Evolutionary conservation across 2,113 vertebrate genomes (phyloP).

Genomic region (Neomonachus schauinslandi): DNA sequence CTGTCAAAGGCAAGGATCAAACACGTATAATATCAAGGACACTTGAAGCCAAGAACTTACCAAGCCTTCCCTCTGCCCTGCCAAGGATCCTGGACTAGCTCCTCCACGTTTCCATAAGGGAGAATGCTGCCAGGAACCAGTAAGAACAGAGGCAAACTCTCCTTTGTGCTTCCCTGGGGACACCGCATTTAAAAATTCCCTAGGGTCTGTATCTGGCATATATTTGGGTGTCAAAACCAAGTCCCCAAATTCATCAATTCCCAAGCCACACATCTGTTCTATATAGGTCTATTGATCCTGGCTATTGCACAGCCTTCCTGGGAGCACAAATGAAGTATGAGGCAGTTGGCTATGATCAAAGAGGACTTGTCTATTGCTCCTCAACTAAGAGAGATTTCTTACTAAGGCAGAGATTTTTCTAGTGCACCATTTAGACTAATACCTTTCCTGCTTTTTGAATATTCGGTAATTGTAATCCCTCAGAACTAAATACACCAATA

Average conservation of each 20-base stretch:
- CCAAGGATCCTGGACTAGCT: neutral
- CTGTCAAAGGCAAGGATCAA: neutral
- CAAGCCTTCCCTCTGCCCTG: neutral
- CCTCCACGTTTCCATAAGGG: neutral
- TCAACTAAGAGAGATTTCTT: slow-evolving; percentile 30
- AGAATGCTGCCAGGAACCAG: neutral
- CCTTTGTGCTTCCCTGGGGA: neutral
- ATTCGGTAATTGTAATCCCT: neutral
- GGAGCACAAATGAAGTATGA: slow-evolving; percentile 21
- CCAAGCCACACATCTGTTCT: neutral
- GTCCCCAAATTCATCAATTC: neutral
- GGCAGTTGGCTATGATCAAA: neutral
- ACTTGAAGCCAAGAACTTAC: neutral
- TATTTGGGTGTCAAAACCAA: slow-evolving; percentile 36
- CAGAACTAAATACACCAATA: slow-evolving; percentile 7
- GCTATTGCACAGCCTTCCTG: neutral
- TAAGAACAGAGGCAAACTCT: neutral
- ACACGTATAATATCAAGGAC: neutral
- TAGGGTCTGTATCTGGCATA: slow-evolving; percentile 1
- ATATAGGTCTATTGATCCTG: neutral
- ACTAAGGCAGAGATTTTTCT: neutral
- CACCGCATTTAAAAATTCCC: neutral
- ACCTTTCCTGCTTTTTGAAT: neutral
- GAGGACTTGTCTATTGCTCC: neutral
- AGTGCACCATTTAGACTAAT: neutral